Evolutionary conservation across 2,888 invertebrate genomes (phyloP).

Genomic region (Troides oblongomaculatus): DNA sequence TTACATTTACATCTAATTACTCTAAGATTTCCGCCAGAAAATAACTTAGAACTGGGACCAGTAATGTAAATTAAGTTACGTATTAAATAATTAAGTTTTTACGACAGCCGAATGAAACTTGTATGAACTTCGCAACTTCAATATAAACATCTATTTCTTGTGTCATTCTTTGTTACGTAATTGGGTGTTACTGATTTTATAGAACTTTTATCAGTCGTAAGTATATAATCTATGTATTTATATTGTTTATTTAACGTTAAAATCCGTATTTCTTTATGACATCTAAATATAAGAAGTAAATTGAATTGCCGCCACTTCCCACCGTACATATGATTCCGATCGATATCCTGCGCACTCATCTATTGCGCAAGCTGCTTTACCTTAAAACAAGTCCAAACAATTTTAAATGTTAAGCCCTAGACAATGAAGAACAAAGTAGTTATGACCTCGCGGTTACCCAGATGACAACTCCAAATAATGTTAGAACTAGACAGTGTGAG

Average conservation of each 20-base stretch:
- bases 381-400: slow-evolving; percentile 34
- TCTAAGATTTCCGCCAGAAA: background rate
- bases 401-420: slow-evolving; percentile 34
- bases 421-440: slow-evolving; percentile 32
- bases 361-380: slow-evolving; percentile 72
- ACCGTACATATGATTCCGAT: slow-evolving; percentile 69
- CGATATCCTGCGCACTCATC: slow-evolving; percentile 76
- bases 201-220: background rate
- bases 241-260: too few relatives aligned
- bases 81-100: background rate
- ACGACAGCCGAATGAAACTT: background rate
- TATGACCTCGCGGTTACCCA: slow-evolving; percentile 38
- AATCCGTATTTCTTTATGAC: too few relatives aligned
- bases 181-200: too few relatives aligned
- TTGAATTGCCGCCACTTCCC: slow-evolving; percentile 69
- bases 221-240: background rate
- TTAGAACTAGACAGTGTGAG: slow-evolving; percentile 60
- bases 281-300: slow-evolving; percentile 35
- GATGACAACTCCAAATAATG: slow-evolving; percentile 64
- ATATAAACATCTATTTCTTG: background rate
- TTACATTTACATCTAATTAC: background rate
- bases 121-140: background rate
- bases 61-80: background rate
- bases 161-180: background rate
- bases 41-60: background rate